Percentiles rank a stretch among this genome's conserved stretches.
phyloP scores from a whole-genome alignment of 2,888 invertebrate species.

The Drosophila sordidapex region DNA sequence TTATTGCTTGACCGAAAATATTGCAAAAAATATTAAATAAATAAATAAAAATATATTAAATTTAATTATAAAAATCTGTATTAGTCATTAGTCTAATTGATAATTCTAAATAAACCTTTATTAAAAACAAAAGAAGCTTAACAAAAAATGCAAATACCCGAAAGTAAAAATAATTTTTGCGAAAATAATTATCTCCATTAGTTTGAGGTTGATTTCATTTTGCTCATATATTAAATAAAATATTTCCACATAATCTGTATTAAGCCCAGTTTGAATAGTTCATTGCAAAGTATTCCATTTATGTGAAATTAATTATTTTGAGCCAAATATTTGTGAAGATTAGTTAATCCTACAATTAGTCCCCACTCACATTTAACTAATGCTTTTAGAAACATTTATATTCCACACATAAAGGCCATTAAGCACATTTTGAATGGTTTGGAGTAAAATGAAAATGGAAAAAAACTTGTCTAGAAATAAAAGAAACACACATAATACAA shows the following conservation, averaged over 20 bases:
- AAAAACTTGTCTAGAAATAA: constrained; percentile 44
- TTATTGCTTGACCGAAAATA: background rate
- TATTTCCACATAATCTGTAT: background rate
- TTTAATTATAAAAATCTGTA: fast-evolving
- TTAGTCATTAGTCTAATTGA: background rate
- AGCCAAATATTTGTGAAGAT: constrained; percentile 9
- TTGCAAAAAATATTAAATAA: background rate
- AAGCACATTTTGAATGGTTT: constrained; percentile 36
- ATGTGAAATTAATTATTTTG: constrained; percentile 7
- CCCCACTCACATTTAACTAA: constrained; percentile 1
- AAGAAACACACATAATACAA: constrained; percentile 68
- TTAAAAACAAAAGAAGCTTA: background rate
- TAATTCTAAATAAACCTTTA: background rate
- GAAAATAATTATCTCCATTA: background rate
- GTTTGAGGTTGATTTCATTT: background rate
- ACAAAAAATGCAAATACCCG: background rate
- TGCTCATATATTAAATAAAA: background rate
- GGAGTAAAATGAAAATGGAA: constrained; percentile 10
- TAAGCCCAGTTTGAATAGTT: background rate
- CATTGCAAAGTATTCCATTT: background rate
- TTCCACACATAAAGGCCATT: constrained; percentile 24
- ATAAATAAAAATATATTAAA: background rate
- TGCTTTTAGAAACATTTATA: constrained; percentile 6
- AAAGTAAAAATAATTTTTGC: background rate
- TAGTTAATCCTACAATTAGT: constrained; percentile 5